Base-by-base conservation (phyloP, 2,113 vertebrate genomes). In the Guaruba guarouba region DNA sequence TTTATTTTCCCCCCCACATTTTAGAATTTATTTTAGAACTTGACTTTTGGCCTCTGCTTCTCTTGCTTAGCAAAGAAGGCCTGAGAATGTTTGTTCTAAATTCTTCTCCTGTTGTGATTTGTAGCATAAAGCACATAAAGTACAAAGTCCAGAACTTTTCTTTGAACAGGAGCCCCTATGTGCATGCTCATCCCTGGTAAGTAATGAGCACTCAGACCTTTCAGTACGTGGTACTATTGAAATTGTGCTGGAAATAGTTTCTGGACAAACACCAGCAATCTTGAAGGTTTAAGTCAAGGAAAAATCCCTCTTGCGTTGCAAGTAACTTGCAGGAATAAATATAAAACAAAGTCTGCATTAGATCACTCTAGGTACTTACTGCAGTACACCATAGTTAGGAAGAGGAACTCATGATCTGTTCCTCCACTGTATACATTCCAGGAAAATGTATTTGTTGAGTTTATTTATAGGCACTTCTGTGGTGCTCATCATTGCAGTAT, bases 271-370 rank as follows among this genome's bases (percentile, higher is more conserved):
- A 71, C 70, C 80, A 94, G 81, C 82, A 96, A 64, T 82, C 48
- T 64, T 57, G 46, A n/a, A 46, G 9, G 44, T 19, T 95, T 57
- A 85, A 80, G 59, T 90, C 59, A 80, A 80, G 67, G 92, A 90
- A 94, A 96, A 96, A 88, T 68, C 63, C 86, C 68, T 92, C 54
- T 87, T 44, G 62, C n/a, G 29, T 44, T 89, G 85, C 46, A 62
- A 80, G 44, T 25, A 25, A 16, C 54, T 70, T 54, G 28, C 35
- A 78, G 61, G 48, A 82, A 61, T 80, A 49, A 82, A 57, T 55
- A 57, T 70, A 19, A 41, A 86, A 64, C 49, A 49, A 73, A 75
- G 25, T 54, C 64, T 94, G 81, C 8, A 0, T 86, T 86, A 79
- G 37, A 31, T 93, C 71, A 91, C 24, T 43, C 14, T 25, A 75